Percentiles rank a stretch among this genome's conserved stretches.
These are phyloP conservation scores for Rhodinocichla rosea DNA, from an alignment of 2,113 vertebrate genomes.

Conservation along the genomic window DNA sequence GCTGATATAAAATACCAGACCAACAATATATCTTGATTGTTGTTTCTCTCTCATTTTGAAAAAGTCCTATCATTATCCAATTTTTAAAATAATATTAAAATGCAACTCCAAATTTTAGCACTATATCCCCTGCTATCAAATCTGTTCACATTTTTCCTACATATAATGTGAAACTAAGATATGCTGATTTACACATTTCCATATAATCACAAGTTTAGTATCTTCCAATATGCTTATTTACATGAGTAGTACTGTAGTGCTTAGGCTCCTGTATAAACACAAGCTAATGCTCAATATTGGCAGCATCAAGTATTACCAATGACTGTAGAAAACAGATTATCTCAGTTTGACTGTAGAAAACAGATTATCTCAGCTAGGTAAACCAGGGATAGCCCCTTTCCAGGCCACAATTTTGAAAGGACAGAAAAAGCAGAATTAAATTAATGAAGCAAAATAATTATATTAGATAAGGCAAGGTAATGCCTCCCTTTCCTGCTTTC, in stretches of 20 bases:
- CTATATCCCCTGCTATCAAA: neutral
- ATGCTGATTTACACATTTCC: neutral
- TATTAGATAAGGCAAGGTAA: neutral
- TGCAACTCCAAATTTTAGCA: neutral
- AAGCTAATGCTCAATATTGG: fast-evolving
- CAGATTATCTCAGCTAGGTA: neutral
- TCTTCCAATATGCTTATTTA: neutral
- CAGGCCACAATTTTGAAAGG: neutral
- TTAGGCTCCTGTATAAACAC: neutral
- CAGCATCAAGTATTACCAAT: neutral
- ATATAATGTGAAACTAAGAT: neutral
- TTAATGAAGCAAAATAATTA: neutral
- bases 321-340: neutral
- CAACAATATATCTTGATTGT: neutral
- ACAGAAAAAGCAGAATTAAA: neutral
- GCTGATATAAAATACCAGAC: neutral
- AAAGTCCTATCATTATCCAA: neutral
- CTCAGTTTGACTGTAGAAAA: neutral
- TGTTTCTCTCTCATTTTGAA: neutral
- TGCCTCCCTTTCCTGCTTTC: neutral
- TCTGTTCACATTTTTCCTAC: neutral
- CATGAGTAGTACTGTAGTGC: neutral
- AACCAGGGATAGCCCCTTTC: neutral
- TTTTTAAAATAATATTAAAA: neutral
- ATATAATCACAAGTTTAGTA: neutral